Conservation (phyloP, 2,888 invertebrate species). For the Helobdella robusta region DNA sequence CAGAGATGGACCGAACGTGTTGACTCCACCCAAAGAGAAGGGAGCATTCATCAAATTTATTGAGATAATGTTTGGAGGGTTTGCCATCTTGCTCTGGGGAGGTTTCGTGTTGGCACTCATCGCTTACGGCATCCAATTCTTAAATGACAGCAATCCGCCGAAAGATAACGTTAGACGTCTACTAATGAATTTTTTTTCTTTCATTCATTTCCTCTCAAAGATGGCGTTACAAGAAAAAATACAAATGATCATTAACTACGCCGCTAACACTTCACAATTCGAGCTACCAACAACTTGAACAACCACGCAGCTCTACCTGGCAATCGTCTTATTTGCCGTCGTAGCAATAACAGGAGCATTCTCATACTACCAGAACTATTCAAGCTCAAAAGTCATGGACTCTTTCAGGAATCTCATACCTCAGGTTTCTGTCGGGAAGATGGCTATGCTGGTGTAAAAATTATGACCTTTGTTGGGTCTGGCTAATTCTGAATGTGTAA, state of each 20-base stretch:
- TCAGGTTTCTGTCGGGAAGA: slow-evolving; percentile 54
- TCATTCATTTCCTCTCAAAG: too few relatives aligned
- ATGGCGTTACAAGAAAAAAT: too few relatives aligned
- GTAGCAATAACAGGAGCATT: slow-evolving; percentile 21
- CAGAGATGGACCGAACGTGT: slow-evolving; percentile 17
- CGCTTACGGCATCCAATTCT: slow-evolving; percentile 12
- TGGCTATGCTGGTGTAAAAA: too few relatives aligned
- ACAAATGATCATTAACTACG: too few relatives aligned
- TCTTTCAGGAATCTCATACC: slow-evolving; percentile 26
- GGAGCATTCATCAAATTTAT: slow-evolving; percentile 11
- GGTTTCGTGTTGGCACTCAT: slow-evolving; percentile 14
- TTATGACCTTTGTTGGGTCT: too few relatives aligned
- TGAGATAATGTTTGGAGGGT: slow-evolving; percentile 14
- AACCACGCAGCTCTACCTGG: slow-evolving; percentile 25
- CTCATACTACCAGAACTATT: slow-evolving; percentile 25
- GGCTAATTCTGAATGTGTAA: too few relatives aligned
- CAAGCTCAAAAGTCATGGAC: slow-evolving; percentile 26
- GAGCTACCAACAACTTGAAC: too few relatives aligned
- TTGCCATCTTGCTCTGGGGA: slow-evolving; percentile 14
- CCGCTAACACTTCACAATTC: too few relatives aligned
- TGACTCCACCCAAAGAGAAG: slow-evolving; percentile 9
- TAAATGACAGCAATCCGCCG: slow-evolving; percentile 1
- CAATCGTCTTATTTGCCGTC: slow-evolving; percentile 20
- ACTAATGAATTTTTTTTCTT: too few relatives aligned
- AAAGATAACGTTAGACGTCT: slow-evolving; percentile 13